These are phyloP conservation scores for Gorsachius goisagi DNA, from an alignment of 2,113 vertebrate species.

Conservation along the genomic window DNA sequence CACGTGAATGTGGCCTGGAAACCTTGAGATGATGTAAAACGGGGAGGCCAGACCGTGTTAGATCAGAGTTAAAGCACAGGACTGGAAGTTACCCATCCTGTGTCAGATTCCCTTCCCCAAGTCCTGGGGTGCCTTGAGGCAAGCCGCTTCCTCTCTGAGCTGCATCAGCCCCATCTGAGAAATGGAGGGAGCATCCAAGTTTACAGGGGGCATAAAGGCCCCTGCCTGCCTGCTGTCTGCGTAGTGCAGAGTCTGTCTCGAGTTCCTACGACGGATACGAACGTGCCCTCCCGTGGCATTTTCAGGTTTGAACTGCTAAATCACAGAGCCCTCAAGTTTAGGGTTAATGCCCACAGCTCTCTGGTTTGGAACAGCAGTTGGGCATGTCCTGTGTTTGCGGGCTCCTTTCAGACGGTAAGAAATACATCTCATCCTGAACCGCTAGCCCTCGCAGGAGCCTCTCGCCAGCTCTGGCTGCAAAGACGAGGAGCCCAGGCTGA, in stretches of 20 bases:
- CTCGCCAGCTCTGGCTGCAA: not conserved
- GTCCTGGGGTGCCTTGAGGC: not conserved
- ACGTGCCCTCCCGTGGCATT: rapidly evolving
- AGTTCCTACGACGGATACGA: not conserved
- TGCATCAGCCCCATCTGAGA: not conserved
- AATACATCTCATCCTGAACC: not conserved
- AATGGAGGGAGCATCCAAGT: not conserved
- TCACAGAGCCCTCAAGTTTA: not conserved
- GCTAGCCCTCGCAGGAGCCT: not conserved
- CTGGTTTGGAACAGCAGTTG: not conserved
- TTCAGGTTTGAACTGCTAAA: not conserved
- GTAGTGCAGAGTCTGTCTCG: not conserved
- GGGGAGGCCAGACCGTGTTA: not conserved
- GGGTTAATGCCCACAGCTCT: not conserved
- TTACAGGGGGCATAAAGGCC: not conserved
- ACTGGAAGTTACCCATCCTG: not conserved
- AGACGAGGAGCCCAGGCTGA: not conserved
- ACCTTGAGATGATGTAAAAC: not conserved
- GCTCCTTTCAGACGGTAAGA: not conserved
- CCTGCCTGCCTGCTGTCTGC: not conserved
- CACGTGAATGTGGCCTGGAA: not conserved
- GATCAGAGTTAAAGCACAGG: not conserved
- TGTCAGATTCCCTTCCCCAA: not conserved
- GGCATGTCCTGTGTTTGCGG: not conserved
- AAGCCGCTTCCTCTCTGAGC: not conserved